These are phyloP conservation scores for Ataeniobius toweri DNA, from an alignment of 2,797 vertebrate genomes.

Conservation along the genomic window DNA sequence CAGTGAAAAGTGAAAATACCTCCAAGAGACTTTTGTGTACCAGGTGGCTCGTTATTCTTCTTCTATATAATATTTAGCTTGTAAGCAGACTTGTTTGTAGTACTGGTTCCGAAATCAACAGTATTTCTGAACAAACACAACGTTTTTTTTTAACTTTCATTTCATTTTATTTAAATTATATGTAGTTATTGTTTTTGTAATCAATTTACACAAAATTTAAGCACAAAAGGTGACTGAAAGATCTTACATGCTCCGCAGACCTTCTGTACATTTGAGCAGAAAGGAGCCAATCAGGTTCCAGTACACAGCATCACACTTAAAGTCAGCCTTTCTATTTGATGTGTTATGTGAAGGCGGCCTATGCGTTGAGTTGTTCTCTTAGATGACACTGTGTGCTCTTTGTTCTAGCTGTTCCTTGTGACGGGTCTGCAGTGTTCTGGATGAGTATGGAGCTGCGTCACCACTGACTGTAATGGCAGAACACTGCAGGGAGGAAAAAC, in stretches of 20 bases:
- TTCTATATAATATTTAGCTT: background rate
- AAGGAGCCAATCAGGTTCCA: conserved; percentile 13
- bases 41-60: background rate
- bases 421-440: conserved; percentile 71
- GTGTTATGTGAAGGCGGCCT: conserved; percentile 26
- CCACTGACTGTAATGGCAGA: conserved; percentile 66
- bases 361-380: conserved; percentile 42
- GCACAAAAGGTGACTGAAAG: background rate
- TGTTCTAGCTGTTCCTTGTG: conserved; percentile 71
- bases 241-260: conserved; percentile 12
- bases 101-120: background rate
- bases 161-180: background rate
- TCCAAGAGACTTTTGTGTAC: too few relatives aligned
- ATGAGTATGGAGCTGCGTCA: conserved; percentile 73
- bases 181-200: background rate
- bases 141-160: too few relatives aligned
- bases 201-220: background rate
- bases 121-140: background rate
- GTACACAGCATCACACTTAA: background rate
- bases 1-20: too few relatives aligned
- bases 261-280: background rate
- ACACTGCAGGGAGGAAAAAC: conserved; percentile 69
- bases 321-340: conserved; percentile 27
- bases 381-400: conserved; percentile 64
- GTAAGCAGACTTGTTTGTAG: background rate